Evolutionary conservation across 1,140 invertebrate species (phyloP).

Genomic region (Drosophila funebris): DNA sequence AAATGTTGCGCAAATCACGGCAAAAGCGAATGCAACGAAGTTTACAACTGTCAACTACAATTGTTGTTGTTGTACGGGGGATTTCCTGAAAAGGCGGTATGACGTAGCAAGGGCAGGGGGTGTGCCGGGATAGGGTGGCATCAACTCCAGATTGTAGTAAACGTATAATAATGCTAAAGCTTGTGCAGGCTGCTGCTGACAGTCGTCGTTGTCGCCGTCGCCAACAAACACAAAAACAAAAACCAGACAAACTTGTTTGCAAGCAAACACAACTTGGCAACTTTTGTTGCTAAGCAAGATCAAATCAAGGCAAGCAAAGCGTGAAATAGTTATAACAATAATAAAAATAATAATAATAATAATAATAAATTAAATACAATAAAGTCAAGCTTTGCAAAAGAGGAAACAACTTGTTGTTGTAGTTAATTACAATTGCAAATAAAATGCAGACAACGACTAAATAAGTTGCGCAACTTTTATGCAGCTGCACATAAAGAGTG

Average conservation of each 20-base stretch:
- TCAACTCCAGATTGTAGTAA: not conserved
- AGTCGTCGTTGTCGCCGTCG: not conserved
- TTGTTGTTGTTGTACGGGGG: conserved; percentile 3
- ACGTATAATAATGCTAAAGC: not conserved
- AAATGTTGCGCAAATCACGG: conserved; percentile 1
- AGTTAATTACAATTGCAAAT: conserved; percentile 77
- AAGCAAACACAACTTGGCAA: conserved; percentile 9
- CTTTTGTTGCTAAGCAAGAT: conserved; percentile 78
- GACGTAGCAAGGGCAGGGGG: not conserved
- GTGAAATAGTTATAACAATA: conserved; percentile 28
- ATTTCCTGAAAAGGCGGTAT: conserved; percentile 2
- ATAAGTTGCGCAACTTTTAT: conserved; percentile 71
- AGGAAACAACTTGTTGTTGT: conserved; percentile 49
- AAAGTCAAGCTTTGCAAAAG: conserved; percentile 13
- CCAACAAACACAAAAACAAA: not conserved
- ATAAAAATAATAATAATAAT: conserved; percentile 6
- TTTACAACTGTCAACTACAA: conserved; percentile 22
- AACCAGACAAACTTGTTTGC: conserved; percentile 73
- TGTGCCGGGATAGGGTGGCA: not conserved
- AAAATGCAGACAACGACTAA: conserved; percentile 44
- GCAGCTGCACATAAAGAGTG: conserved; percentile 23
- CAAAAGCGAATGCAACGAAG: conserved; percentile 5
- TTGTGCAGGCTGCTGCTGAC: not conserved
- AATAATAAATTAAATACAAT: not conserved
- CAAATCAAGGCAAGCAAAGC: conserved; percentile 41